phyloP scores from a whole-genome alignment of 2,113 vertebrate species.

The Phylloscopus trochilus region DNA sequence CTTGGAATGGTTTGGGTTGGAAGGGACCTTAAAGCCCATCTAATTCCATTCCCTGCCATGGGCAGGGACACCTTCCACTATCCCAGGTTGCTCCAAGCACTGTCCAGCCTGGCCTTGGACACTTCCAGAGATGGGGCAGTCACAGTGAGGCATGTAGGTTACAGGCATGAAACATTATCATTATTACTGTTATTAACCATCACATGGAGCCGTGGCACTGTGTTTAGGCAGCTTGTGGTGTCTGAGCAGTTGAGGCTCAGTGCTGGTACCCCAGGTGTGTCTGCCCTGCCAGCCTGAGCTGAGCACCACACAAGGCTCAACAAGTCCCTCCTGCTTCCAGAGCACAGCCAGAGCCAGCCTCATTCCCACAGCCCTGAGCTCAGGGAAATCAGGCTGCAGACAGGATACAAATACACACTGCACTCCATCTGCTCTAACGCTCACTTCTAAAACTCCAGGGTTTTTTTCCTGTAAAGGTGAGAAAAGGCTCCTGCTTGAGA shows the following conservation, averaged over 20 bases:
- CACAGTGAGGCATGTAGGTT: not conserved
- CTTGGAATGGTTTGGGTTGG: not conserved
- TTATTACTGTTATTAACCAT: not conserved
- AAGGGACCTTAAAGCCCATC: not conserved
- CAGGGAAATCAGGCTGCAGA: not conserved
- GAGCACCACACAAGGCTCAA: not conserved
- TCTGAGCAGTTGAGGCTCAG: not conserved
- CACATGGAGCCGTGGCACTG: not conserved
- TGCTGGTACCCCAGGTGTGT: not conserved
- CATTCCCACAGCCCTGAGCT: not conserved
- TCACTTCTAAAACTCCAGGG: not conserved
- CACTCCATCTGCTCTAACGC: fast-evolving
- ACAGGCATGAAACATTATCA: not conserved
- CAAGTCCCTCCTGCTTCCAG: not conserved
- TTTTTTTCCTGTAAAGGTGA: not conserved
- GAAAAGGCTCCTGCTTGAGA: not conserved
- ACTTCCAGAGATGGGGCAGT: not conserved
- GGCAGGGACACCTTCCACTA: not conserved
- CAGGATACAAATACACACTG: fast-evolving
- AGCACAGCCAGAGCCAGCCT: not conserved
- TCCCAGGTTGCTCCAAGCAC: not conserved
- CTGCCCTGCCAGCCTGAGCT: not conserved
- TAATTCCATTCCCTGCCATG: not conserved
- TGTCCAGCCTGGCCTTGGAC: not conserved
- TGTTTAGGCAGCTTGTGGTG: not conserved